These are phyloP conservation scores for Drosophila neonasuta DNA, from an alignment of 2,888 invertebrate genomes.

Conservation along the genomic window DNA sequence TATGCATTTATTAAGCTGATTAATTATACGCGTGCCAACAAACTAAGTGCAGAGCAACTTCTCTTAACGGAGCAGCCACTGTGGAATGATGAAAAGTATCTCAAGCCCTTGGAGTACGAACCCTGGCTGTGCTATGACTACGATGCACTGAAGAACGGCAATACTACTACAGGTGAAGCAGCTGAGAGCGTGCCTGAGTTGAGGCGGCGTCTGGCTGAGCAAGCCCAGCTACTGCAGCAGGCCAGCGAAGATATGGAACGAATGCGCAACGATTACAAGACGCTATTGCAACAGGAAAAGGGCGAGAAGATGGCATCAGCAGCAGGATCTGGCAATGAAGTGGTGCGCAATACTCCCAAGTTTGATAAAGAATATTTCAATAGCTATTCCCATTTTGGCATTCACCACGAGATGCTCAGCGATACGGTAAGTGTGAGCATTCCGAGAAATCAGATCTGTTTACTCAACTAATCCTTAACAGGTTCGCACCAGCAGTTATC, in stretches of 20 bases:
- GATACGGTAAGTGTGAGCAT: conserved; percentile 84
- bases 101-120: conserved; percentile 90
- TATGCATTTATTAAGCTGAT: conserved; percentile 91
- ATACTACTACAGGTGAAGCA: conserved; percentile 16
- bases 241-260: conserved; percentile 82
- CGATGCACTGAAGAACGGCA: conserved; percentile 55
- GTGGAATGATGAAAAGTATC: conserved; percentile 90
- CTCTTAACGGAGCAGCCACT: conserved; percentile 83
- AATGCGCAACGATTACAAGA: conserved; percentile 76
- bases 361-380: conserved; percentile 90
- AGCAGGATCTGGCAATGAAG: conserved; percentile 64
- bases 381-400: conserved; percentile 94
- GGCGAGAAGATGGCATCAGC: not conserved
- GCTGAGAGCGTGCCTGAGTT: conserved; percentile 54
- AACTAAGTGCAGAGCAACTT: conserved; percentile 84
- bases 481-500: conserved; percentile 93
- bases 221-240: conserved; percentile 84
- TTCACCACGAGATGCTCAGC: conserved; percentile 97
- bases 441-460: not conserved
- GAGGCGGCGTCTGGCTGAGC: conserved; percentile 84
- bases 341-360: conserved; percentile 57
- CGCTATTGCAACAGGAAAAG: conserved; percentile 63
- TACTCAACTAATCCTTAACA: not conserved
- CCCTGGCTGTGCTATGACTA: conserved; percentile 90
- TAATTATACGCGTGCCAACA: conserved; percentile 89